phyloP scores from a whole-genome alignment of 2,113 vertebrate species.

The Lagenorhynchus albirostris region DNA sequence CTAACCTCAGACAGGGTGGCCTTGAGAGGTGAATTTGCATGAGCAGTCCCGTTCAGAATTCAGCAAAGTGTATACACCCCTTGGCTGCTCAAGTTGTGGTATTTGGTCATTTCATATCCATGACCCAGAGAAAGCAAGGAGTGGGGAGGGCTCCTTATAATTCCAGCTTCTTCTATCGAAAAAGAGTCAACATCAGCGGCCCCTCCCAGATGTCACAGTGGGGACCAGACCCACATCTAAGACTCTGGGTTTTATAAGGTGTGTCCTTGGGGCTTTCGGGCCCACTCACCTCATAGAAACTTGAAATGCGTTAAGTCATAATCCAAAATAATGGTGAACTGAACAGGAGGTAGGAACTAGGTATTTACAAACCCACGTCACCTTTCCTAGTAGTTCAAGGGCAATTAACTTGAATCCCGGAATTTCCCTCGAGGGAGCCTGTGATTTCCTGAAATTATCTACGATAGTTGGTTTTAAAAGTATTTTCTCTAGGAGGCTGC shows the following conservation, averaged over 20 bases:
- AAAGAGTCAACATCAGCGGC: neutral
- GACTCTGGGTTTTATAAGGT: neutral
- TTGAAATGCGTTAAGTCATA: neutral
- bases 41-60: neutral
- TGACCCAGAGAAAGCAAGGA: neutral
- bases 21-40: neutral
- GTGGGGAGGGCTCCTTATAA: neutral
- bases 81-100: neutral
- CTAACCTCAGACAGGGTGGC: neutral
- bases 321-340: neutral
- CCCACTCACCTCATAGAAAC: neutral
- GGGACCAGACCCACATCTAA: neutral
- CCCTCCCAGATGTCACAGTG: neutral
- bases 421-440: neutral
- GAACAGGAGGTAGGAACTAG: neutral
- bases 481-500: neutral
- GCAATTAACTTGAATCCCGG: neutral
- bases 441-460: neutral
- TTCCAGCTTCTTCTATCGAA: neutral
- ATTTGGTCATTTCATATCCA: neutral
- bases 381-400: neutral
- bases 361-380: neutral
- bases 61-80: neutral
- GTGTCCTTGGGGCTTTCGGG: neutral
- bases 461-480: neutral